These are phyloP conservation scores for Ophion ventricosus DNA, from an alignment of 2,888 invertebrate species.

Conservation along the genomic window DNA sequence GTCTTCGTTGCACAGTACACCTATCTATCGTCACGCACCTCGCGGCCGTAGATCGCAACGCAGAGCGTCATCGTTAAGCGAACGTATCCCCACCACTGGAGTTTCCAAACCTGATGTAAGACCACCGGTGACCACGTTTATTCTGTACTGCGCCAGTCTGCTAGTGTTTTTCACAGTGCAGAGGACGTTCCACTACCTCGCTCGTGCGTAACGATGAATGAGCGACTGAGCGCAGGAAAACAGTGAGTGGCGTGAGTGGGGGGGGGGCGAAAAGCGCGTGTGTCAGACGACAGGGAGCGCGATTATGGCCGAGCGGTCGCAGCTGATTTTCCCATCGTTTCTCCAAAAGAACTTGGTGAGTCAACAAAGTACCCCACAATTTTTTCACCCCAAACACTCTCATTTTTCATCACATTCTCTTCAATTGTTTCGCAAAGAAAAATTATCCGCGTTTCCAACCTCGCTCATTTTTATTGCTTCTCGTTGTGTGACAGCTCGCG, in stretches of 20 bases:
- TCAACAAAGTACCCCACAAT: slow-evolving; percentile 61
- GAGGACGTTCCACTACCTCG: background rate
- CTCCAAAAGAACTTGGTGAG: slow-evolving; percentile 77
- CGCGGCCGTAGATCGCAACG: no score
- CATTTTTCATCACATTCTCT: background rate
- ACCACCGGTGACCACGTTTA: no score
- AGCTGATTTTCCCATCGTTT: slow-evolving; percentile 78
- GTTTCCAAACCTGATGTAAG: no score
- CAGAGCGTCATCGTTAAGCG: no score
- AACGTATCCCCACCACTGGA: no score
- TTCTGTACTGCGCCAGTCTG: no score
- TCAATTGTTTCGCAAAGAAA: background rate
- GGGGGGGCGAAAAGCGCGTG: slow-evolving; percentile 64
- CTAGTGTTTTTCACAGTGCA: no score
- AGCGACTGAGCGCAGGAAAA: background rate
- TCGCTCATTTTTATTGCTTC: background rate
- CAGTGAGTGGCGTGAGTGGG: slow-evolving; percentile 1
- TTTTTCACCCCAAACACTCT: background rate
- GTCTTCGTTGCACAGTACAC: no score
- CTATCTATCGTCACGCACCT: no score
- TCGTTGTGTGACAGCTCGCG: background rate
- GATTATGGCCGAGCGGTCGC: slow-evolving; percentile 79
- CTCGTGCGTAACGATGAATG: slow-evolving; percentile 52
- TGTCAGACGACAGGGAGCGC: slow-evolving; percentile 54
- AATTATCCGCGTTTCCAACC: background rate